Conservation (phyloP, 2,888 invertebrate species). For the Salpingus planirostris region DNA sequence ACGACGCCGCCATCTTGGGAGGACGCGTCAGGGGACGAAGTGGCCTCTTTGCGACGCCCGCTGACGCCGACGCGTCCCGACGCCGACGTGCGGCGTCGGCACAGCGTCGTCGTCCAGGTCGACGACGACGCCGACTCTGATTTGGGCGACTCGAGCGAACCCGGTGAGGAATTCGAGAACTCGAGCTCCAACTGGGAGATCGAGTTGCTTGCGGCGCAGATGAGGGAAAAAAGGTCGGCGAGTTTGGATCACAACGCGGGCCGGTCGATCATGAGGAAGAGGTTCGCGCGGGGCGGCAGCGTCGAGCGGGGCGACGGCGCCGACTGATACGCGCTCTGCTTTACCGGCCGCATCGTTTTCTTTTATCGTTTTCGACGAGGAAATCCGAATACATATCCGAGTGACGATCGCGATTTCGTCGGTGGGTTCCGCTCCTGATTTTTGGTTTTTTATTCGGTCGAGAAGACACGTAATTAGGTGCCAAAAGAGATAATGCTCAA, state of each 20-base stretch:
- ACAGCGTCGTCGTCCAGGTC: constrained; percentile 30
- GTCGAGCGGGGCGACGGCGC: constrained; percentile 19
- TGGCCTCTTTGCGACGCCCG: constrained; percentile 47
- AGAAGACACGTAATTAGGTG: neutral
- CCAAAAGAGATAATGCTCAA: constrained; percentile 1
- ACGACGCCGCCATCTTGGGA: constrained; percentile 53
- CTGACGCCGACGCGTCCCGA: constrained; percentile 30
- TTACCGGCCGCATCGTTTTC: no score
- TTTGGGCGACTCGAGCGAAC: constrained; percentile 33
- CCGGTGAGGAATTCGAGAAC: constrained; percentile 35
- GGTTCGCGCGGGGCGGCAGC: constrained; percentile 33
- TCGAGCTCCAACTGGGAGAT: constrained; percentile 39
- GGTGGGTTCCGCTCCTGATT: neutral
- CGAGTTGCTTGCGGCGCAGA: constrained; percentile 38
- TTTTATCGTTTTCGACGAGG: no score
- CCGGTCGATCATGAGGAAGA: constrained; percentile 23
- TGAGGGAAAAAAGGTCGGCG: constrained; percentile 34
- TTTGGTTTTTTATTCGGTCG: no score
- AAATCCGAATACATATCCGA: neutral
- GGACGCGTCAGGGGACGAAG: constrained; percentile 61
- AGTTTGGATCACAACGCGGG: constrained; percentile 35
- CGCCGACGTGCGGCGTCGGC: no score
- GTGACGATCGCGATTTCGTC: neutral
- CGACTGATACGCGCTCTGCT: constrained; percentile 1
- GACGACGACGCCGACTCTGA: constrained; percentile 35